Percentiles rank a stretch among this genome's conserved stretches.
Evolutionary conservation across 2,888 invertebrate species (phyloP).

Genomic region (Aspidiotus destructor): DNA sequence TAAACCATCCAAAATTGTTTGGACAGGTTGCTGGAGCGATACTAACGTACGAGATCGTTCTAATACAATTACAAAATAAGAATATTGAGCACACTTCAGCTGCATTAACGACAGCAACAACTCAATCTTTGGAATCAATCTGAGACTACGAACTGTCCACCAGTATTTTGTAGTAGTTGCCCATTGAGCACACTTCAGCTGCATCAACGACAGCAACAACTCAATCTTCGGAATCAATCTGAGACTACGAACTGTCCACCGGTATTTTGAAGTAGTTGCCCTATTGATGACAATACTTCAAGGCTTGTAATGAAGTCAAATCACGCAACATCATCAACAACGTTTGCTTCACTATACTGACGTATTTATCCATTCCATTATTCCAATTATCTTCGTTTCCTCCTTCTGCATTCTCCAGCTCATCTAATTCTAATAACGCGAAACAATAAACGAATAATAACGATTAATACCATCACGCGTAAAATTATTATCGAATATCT

Average conservation of each 20-base stretch:
- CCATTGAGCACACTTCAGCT: constrained; percentile 1
- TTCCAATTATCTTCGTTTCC: constrained; percentile 16
- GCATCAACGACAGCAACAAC: background rate
- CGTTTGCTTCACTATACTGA: constrained; percentile 18
- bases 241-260: background rate
- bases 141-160: background rate
- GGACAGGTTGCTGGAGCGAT: constrained; percentile 37
- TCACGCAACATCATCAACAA: constrained; percentile 57
- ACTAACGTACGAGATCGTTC: constrained; percentile 38
- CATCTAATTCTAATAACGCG: constrained; percentile 1
- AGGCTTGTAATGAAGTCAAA: constrained; percentile 53
- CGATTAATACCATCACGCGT: background rate
- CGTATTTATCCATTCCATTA: background rate
- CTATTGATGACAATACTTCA: constrained; percentile 17
- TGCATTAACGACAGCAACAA: constrained; percentile 2
- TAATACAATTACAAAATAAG: constrained; percentile 37
- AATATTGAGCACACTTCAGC: constrained; percentile 15
- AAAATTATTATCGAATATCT: background rate
- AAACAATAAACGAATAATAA: background rate
- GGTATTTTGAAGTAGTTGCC: too few species aligned
- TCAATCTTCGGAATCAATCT: background rate
- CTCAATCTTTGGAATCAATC: background rate
- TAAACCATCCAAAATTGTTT: constrained; percentile 4
- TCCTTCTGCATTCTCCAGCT: background rate
- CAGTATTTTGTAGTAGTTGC: background rate